Conservation (phyloP, 2,888 invertebrate genomes). For the Nipponacmea schrenckii region DNA sequence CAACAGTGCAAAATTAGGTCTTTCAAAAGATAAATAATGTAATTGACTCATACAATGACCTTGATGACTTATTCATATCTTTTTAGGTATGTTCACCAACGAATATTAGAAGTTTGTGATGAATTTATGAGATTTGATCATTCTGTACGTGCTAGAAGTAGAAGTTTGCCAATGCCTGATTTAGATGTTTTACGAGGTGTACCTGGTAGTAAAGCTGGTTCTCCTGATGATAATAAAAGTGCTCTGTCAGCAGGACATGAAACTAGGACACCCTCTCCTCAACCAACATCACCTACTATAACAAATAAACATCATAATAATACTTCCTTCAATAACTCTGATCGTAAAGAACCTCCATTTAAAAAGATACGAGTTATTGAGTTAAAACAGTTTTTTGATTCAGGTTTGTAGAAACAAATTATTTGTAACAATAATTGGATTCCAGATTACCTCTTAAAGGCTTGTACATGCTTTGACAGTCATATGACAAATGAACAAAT, state of each 20-base stretch:
- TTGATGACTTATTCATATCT: too few species aligned
- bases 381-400: conserved; percentile 89
- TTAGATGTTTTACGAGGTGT: conserved; percentile 35
- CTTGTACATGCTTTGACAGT: too few species aligned
- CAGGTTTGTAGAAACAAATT: conserved; percentile 56
- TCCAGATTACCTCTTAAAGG: too few species aligned
- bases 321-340: conserved; percentile 30
- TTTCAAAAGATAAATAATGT: too few species aligned
- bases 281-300: neutral
- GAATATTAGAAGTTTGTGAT: conserved; percentile 87
- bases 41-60: too few species aligned
- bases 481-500: too few species aligned
- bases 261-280: conserved; percentile 19
- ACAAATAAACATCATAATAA: conserved; percentile 4
- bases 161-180: conserved; percentile 79
- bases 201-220: conserved; percentile 25
- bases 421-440: too few species aligned
- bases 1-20: too few species aligned
- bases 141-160: conserved; percentile 84
- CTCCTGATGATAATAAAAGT: conserved; percentile 21
- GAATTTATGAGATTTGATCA: conserved; percentile 81
- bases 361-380: conserved; percentile 87
- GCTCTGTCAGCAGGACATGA: conserved; percentile 16
- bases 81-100: conserved; percentile 60
- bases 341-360: conserved; percentile 60